A percentile compares a stretch with the other conserved stretches of the same genome.
These are phyloP conservation scores for Epizoanthus ramosus DNA, from an alignment of 92 coral and sea anemone genomes.

Conservation along the genomic window DNA sequence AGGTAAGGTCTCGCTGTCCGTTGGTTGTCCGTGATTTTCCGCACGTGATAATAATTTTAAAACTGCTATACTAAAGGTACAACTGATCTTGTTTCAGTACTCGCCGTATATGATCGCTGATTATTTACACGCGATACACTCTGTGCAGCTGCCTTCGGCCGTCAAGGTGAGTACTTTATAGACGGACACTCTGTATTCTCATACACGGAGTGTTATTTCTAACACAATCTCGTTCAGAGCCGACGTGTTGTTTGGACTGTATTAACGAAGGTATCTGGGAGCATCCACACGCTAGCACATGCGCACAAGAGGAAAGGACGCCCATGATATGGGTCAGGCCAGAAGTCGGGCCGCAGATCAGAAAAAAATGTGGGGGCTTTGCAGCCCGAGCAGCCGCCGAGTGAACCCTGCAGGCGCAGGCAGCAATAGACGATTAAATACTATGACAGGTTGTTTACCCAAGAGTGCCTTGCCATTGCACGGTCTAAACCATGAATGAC, in stretches of 20 bases:
- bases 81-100: conserved; percentile 52
- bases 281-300: too few relatives aligned
- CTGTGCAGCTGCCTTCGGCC: conserved; percentile 54
- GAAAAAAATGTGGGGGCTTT: too few relatives aligned
- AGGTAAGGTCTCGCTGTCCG: conserved; percentile 49
- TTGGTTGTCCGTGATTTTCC: neutral
- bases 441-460: too few relatives aligned
- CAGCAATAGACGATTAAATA: too few relatives aligned
- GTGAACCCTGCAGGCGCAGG: too few relatives aligned
- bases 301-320: too few relatives aligned
- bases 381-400: too few relatives aligned
- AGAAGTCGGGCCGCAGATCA: too few relatives aligned
- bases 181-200: neutral
- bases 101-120: conserved; percentile 84
- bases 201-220: neutral
- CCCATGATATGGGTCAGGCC: too few relatives aligned
- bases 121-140: conserved; percentile 56
- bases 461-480: too few relatives aligned
- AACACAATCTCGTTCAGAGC: neutral
- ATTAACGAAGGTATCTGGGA: neutral
- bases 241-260: neutral
- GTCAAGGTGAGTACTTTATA: conserved; percentile 58
- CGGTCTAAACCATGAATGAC: too few relatives aligned
- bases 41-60: neutral
- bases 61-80: too few relatives aligned